These are phyloP conservation scores for Drepanosiphum platanoidis DNA, from an alignment of 2,888 invertebrate species.

Conservation along the genomic window DNA sequence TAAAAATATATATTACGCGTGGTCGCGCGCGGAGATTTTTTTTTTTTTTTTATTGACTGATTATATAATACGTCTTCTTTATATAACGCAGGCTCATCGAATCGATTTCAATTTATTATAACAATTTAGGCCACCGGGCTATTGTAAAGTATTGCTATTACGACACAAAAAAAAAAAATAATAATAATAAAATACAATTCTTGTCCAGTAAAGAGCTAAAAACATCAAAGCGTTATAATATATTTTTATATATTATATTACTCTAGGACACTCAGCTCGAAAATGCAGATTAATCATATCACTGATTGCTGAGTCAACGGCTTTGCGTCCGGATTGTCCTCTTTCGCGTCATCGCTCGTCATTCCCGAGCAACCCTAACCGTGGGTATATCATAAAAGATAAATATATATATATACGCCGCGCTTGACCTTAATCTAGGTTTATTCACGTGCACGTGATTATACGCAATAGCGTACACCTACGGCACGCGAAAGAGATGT, in stretches of 20 bases:
- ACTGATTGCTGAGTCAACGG: not conserved
- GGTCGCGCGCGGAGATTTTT: too few relatives aligned
- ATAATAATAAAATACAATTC: not conserved
- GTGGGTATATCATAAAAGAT: conserved; percentile 3
- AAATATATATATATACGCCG: not conserved
- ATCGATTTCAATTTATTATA: not conserved
- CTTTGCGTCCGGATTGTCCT: conserved; percentile 1
- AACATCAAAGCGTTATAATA: not conserved
- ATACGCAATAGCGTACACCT: not conserved
- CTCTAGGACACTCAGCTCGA: not conserved
- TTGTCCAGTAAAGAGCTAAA: not conserved
- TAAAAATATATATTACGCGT: too few relatives aligned
- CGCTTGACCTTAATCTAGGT: conserved; percentile 14
- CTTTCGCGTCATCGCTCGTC: not conserved
- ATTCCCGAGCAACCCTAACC: not conserved
- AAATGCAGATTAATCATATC: not conserved
- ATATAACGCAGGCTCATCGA: too few relatives aligned
- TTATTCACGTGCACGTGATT: conserved; percentile 9
- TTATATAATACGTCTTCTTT: too few relatives aligned
- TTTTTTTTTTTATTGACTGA: too few relatives aligned
- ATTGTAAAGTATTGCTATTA: not conserved
- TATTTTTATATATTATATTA: not conserved
- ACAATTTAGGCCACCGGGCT: not conserved
- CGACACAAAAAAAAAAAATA: not conserved
- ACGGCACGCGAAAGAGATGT: not conserved